Evolutionary conservation across 2,797 vertebrate genomes (phyloP).

Genomic region (Pseudopleuronectes americanus): DNA sequence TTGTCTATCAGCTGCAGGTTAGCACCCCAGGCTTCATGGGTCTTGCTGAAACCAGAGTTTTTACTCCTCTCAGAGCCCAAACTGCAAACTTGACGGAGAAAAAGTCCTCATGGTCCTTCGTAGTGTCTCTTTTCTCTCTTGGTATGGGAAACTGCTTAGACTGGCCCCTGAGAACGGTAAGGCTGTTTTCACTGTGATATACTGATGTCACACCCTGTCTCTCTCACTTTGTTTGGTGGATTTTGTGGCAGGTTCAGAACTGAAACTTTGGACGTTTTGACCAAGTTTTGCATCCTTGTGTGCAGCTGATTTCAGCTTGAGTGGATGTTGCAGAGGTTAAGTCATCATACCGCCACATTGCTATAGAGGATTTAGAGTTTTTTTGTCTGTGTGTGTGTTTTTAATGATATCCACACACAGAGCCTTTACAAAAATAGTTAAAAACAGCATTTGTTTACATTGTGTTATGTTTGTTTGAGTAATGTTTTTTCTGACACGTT

Average conservation of each 20-base stretch:
- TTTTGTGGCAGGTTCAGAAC: conserved; percentile 8
- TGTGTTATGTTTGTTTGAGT: too few species aligned
- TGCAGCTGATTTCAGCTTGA: not conserved
- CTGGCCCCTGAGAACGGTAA: conserved; percentile 91
- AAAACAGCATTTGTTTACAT: too few species aligned
- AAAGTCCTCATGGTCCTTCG: conserved; percentile 67
- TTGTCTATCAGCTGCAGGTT: conserved; percentile 28
- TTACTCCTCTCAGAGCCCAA: conserved; percentile 51
- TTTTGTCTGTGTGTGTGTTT: not conserved
- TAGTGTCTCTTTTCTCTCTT: conserved; percentile 60
- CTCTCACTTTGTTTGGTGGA: conserved; percentile 8
- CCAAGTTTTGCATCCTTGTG: not conserved
- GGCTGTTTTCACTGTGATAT: conserved; percentile 49
- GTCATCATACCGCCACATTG: not conserved
- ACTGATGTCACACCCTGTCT: not conserved
- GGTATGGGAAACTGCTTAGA: conserved; percentile 93
- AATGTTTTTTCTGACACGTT: too few species aligned
- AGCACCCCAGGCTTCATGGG: conserved; percentile 65
- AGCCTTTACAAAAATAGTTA: too few species aligned
- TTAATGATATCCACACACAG: not conserved
- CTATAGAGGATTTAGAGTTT: not conserved
- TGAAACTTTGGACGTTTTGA: not conserved
- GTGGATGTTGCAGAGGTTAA: not conserved
- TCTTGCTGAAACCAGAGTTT: conserved; percentile 67
- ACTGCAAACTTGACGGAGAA: conserved; percentile 36